Evolutionary conservation across 2,113 vertebrate genomes (phyloP), one percentile per base, ranked within the genome.

Genomic region (Diadophis punctatus): DNA sequence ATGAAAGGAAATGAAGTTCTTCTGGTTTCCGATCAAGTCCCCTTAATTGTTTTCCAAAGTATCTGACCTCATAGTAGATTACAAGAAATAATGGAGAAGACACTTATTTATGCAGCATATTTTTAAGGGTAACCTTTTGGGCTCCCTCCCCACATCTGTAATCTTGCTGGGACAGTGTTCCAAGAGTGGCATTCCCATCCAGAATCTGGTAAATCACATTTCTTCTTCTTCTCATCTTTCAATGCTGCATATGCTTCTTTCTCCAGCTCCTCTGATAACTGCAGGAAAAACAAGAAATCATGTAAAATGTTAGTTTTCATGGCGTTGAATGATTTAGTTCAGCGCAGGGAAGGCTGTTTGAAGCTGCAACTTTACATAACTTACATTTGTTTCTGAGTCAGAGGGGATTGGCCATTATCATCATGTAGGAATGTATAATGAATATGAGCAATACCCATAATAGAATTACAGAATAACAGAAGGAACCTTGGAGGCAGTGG

Each of bases 241-340:
- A 93, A 94, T 92, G 95, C 95, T 93, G 96, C 27, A 1, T 90
- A 91, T 96, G 96, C 96, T 94, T 95, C 94, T 96, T 96, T 96
- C 43, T 4, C 96, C 95, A 96, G 95, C 94, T 97, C 97, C 96
- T 98, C 97, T 96, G 97, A 97, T 94, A 98, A 96, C 98, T 98
- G 97, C 58, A 97, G 97, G 25, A 93, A 97, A n/a, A 58, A 96
- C 68, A 95, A 96, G 1, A 96, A 95, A 96, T 30, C 25, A 91
- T 92, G 94, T 93, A 95, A 89, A 96, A 93, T 94, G 74, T 88
- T 58, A 49, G 53, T 23, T 94, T 58, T 90, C 16, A 25, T 51
- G 87, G 49, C 34, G 51, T 14, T 23, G 39, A 86, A 48, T 14
- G 43, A 30, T 25, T 93, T 91, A 94, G 87, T 84, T 49, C 86